These are phyloP conservation scores for Hydrozoanthus gracilis DNA, from an alignment of 92 coral and sea anemone genomes.

Conservation along the genomic window DNA sequence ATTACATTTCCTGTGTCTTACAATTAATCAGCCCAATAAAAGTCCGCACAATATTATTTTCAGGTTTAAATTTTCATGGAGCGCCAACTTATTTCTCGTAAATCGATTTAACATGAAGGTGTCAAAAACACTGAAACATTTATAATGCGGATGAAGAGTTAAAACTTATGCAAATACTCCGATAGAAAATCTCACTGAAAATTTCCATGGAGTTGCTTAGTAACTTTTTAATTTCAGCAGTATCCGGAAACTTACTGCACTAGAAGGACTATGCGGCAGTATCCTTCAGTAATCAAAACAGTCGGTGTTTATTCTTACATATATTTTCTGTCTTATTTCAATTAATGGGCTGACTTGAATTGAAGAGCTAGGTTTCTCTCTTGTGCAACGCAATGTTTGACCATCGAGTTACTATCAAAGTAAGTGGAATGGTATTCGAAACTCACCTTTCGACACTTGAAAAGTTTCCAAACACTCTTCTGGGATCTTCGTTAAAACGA, in stretches of 20 bases:
- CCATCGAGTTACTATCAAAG: conserved; percentile 93
- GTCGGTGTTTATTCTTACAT: background rate
- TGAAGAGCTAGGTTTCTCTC: background rate
- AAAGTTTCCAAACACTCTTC: conserved; percentile 90
- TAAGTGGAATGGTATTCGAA: conserved; percentile 96
- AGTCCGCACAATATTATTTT: background rate
- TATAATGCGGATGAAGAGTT: background rate
- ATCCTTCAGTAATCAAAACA: too few species aligned
- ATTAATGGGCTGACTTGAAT: background rate
- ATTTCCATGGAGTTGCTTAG: background rate
- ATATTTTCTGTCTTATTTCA: background rate
- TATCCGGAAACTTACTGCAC: too few species aligned
- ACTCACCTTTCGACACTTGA: conserved; percentile 84
- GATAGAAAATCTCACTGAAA: background rate
- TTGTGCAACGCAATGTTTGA: conserved; percentile 48
- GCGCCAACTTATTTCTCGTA: background rate
- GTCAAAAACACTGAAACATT: conserved; percentile 1
- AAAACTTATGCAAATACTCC: background rate
- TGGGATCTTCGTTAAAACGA: conserved; percentile 83
- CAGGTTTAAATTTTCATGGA: background rate
- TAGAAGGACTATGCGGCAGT: too few species aligned
- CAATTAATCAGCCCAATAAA: background rate
- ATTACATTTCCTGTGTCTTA: background rate
- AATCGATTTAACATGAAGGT: background rate
- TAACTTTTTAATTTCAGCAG: too few species aligned